Percentiles rank a stretch among this genome's conserved stretches.
These are phyloP conservation scores for Hemistola chrysoprasaria DNA, from an alignment of 2,888 invertebrate species.

Conservation along the genomic window DNA sequence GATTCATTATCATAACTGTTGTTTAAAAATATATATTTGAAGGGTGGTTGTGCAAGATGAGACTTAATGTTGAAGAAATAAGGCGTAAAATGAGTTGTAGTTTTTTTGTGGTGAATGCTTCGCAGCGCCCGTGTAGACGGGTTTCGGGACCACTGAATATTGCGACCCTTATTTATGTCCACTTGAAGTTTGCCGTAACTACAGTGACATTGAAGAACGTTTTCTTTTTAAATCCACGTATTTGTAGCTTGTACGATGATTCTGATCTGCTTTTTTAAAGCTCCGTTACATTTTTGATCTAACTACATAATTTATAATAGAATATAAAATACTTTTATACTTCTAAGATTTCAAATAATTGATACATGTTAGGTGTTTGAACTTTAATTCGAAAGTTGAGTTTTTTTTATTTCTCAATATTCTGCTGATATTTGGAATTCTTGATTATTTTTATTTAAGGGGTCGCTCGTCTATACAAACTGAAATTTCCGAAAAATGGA, in stretches of 20 bases:
- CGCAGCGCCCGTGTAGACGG: constrained; percentile 66
- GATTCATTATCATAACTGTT: constrained; percentile 57
- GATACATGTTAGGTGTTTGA: too few species aligned
- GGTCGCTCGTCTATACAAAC: too few species aligned
- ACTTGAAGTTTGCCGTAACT: constrained; percentile 74
- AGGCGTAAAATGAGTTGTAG: constrained; percentile 36
- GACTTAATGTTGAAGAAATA: constrained; percentile 19
- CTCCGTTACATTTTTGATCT: too few species aligned
- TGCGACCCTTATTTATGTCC: constrained; percentile 79
- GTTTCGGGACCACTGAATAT: constrained; percentile 74
- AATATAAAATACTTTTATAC: too few species aligned
- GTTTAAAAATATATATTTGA: constrained; percentile 35
- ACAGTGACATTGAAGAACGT: constrained; percentile 55
- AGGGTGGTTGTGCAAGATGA: constrained; percentile 8
- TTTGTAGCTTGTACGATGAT: constrained; percentile 39
- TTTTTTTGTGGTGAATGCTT: constrained; percentile 44
- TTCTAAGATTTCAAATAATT: too few species aligned
- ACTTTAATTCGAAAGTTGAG: too few species aligned
- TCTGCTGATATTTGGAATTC: too few species aligned
- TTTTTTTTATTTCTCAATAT: too few species aligned
- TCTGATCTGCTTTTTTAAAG: constrained; percentile 38
- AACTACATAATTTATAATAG: too few species aligned
- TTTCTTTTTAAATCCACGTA: constrained; percentile 60
- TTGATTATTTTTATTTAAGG: too few species aligned
- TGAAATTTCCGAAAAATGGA: too few species aligned